Evolutionary conservation across 2,797 vertebrate species (phyloP), one percentile per base, ranked within the genome.

Genomic region (Phataginus tricuspis): DNA sequence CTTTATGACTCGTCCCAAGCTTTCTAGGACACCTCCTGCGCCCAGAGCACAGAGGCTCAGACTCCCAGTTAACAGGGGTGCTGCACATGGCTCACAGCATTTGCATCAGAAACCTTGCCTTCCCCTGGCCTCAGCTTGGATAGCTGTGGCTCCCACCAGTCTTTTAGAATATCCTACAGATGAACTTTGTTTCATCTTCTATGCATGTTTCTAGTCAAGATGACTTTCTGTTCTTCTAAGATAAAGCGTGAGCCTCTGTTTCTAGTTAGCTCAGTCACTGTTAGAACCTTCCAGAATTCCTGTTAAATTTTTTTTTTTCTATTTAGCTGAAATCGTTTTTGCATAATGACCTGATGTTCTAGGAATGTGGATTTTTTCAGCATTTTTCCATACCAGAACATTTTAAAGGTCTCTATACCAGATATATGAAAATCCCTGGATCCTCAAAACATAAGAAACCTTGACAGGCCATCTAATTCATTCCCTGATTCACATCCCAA

Each of bases 381-480:
- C 74, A 64, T 69, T 49, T 80, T 89, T 96, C 16, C 85, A 72
- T 86, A 71, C n/a, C 29, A 80, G 27, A 90, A 18, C 15, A 75
- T 77, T 95, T 42, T 88, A 86, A 83, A 93, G 4, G 49, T 84
- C 29, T 90, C 14, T 84, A 49, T 10, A 75, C 64, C 39, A 75
- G 94, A 85, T 92, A 9, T n/a, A 85, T 85, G 34, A 93, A 96
- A 90, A 82, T 88, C 19, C 21, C 55, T 88, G 19, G 10, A 19
- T 79, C 66, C 25, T 51, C 18, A 63, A 93, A 97, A 80, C 71
- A 86, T 82, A 94, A 86, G 68, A 74, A 90, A 77, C 51, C 21
- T 79, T 57, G 53, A 78, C 85, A 96, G 57, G 7, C 27, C 14
- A 37, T 80, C 68, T 89, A 42, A 72, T 86, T 37, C 8, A 57